Base-by-base conservation (phyloP, 2,888 invertebrate genomes). In the Aquatica leii region DNA sequence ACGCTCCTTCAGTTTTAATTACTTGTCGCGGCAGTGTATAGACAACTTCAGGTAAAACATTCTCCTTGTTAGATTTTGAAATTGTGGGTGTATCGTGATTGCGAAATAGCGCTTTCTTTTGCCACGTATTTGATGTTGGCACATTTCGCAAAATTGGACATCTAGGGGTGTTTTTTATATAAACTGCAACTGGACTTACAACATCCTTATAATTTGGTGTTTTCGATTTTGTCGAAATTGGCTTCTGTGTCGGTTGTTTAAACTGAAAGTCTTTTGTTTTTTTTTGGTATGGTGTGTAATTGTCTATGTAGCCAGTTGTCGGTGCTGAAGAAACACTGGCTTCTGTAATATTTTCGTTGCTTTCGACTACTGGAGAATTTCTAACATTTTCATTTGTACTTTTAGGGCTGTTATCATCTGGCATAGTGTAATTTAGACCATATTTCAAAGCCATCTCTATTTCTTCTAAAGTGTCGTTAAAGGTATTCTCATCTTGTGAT, bases 391-490 rank as follows among this genome's bases (percentile, higher is more conserved):
- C 31, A 31, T 6, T 31, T 31, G 9, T 31, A 31, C 31, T 6
- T 31, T 4, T 4, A 31, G 31, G 31, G 9, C 9, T 9, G 9
- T 31, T 31, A 6, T 4, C 15, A 20, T 53, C 24, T 1, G 41
- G 4, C 18, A 61, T 59, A 2, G 17, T 48, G 24, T 64, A 61
- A 58, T 64, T 55, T 11, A 64, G 20, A 8, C 63, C 67, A 11
- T 64, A 9, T 48, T 57, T 66, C 14, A 66, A 21, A 12, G 61
- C 61, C 59, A 41, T 57, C 43, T 68, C 64, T 51, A 68, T 66
- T 64, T 68, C 68, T 50, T 68, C 68, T 14, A 66, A 8, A 20
- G 68, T 68, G 37, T 68, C 66, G 49, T 68, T 66, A 50, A 68
- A 68, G 8, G 5, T 2, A 37, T n/a, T 37, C 12, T 37, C 14